These are phyloP conservation scores for Lophius americanus DNA, from an alignment of 2,797 vertebrate genomes.

Conservation along the genomic window DNA sequence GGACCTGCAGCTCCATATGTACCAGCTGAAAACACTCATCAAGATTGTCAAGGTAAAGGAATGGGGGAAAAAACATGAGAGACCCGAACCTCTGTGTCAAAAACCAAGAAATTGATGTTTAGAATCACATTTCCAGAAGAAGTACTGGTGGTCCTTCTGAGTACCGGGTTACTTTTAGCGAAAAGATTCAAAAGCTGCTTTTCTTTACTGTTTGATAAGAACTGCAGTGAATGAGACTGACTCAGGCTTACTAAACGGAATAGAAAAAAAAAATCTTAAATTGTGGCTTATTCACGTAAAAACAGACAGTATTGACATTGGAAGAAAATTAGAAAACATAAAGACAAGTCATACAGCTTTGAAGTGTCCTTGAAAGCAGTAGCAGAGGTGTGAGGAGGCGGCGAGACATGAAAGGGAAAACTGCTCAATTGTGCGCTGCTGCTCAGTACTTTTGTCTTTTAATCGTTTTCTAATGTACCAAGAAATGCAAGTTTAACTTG, in stretches of 20 bases:
- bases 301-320: constrained; percentile 31
- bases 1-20: constrained; percentile 95
- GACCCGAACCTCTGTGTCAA: background rate
- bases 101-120: background rate
- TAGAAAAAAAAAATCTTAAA: constrained; percentile 22
- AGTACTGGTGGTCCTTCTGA: background rate
- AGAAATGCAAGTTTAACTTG: constrained; percentile 38
- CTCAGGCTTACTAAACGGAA: background rate
- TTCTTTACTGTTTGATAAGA: constrained; percentile 8
- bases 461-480: constrained; percentile 46
- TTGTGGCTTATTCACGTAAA: constrained; percentile 23
- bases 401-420: constrained; percentile 26
- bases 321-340: constrained; percentile 13
- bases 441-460: constrained; percentile 59
- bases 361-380: constrained; percentile 61
- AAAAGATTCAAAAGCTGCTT: background rate
- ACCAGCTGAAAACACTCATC: constrained; percentile 98
- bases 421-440: constrained; percentile 47
- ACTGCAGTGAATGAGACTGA: background rate
- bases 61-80: background rate
- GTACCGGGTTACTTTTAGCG: background rate
- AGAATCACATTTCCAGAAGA: background rate
- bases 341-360: constrained; percentile 14
- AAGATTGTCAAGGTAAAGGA: constrained; percentile 95
- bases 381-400: constrained; percentile 36